Base-by-base conservation (phyloP, 1,140 invertebrate genomes). In the Lucilia sericata region DNA sequence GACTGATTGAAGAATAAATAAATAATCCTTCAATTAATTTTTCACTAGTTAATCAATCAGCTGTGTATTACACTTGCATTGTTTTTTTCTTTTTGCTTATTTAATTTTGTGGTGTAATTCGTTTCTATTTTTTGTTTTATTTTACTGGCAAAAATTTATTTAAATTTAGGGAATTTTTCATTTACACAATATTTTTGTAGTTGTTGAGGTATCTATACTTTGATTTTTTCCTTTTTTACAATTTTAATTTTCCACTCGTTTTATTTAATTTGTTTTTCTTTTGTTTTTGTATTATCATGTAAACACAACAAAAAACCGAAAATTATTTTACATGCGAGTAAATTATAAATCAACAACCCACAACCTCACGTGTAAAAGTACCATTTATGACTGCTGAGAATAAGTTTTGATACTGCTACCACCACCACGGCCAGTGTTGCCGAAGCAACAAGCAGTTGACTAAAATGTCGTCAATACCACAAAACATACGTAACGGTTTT, bases 361-460 rank as follows among this genome's bases (percentile, higher is more conserved):
- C 65, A 70, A 70, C 65, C 65, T 70, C 65, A 21, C 65, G 65
- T 70, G 65, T 70, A 70, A 21, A 70, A 70, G 65, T 70, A 70
- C 65, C 19, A 70, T 21, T 70, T 19, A 70, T 70, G 19, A 70
- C 65, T 70, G 65, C 4, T 60, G 55, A 42, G 25, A 42, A 42
- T 42, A 42, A 42, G 2, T 42, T 42, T 42, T 42, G 42, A 42
- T 42, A 42, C 55, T 7, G 4, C 55, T n/a, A 60, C 14, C 55
- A 60, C 55, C 55, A 60, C 55, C 14, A 60, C 13, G 4, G 55
- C 0, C 55, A 60, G 55, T 60, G 55, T 60, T 60, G 55, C 55
- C 55, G n/a, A n/a, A 1, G 55, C 25, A 30, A 30, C 25, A 30
- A 30, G 1, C 55, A n/a, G n/a, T 17, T n/a, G 8, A n/a, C 5